Percentiles rank a stretch among this genome's conserved stretches.
These are phyloP conservation scores for Sinodicranocentrus sp. DNA, from an alignment of 2,888 invertebrate genomes.

Conservation along the genomic window DNA sequence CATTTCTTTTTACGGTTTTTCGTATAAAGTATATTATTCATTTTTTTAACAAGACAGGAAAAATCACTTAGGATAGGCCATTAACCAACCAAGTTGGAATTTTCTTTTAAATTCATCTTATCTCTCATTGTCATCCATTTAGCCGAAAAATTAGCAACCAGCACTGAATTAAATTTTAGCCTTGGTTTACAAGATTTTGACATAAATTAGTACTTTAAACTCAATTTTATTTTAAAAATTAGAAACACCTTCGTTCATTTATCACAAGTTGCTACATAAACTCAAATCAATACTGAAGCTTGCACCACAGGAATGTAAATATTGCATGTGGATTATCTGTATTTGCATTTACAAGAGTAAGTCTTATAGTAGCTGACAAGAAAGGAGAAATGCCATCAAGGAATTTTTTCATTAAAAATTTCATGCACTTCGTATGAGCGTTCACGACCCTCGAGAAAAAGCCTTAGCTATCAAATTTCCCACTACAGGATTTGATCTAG, in stretches of 20 bases:
- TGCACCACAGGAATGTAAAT: too few species aligned
- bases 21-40: conserved; percentile 27
- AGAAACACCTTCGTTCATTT: too few species aligned
- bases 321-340: too few species aligned
- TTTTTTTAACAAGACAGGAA: conserved; percentile 9
- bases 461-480: conserved; percentile 3
- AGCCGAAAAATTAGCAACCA: conserved; percentile 8
- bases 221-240: neutral
- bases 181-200: neutral
- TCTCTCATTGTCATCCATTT: conserved; percentile 5
- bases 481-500: neutral
- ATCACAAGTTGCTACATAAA: too few species aligned
- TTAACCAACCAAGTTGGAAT: neutral
- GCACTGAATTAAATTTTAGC: conserved; percentile 3
- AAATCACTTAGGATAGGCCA: neutral
- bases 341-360: too few species aligned
- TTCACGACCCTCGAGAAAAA: neutral
- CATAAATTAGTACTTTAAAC: conserved; percentile 12
- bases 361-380: neutral
- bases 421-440: neutral
- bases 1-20: neutral
- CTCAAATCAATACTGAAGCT: too few species aligned
- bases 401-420: conserved; percentile 3
- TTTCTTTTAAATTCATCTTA: neutral
- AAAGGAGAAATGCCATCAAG: conserved; percentile 2